Evolutionary conservation across 2,113 vertebrate genomes (phyloP), one percentile per base, ranked within the genome.

Genomic region (Odocoileus hemionus): DNA sequence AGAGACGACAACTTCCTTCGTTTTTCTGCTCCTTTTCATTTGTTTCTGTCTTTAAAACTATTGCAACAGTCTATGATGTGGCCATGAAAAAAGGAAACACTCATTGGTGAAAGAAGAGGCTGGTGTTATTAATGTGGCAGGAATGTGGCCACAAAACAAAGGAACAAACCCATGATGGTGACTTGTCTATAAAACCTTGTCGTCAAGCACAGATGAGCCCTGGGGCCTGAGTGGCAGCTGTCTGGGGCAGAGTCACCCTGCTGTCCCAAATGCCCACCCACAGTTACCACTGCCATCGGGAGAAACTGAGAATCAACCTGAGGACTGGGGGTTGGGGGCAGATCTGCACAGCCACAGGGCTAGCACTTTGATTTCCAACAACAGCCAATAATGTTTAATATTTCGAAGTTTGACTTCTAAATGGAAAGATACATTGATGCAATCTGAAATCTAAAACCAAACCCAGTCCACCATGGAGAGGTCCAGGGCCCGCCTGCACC

Each of bases 231-330:
- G 9, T 1, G 33, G 64, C 11, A 1, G 61, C 26, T 13, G 2
- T n/a, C 4, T 19, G 5, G 6, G 12, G 26, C 6, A 3, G 26
- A 86, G 39, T 3, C 23, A 0, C 61, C 39, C 74, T 4, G 23
- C 89, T 10, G 25, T 2, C 26, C 61, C 1, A 0, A 45, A 14
- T 5, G 39, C 8, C 14, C 10, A 47, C 39, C 19, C 52, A 9
- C 36, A 47, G 80, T 47, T 50, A 21, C 57, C 16, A 19, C 0
- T 3, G 12, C 16, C 45, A 19, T 21, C 0, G 5, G 86, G 36
- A 3, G 5, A 64, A 11, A 21, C 25, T 45, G n/a, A 61, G 86
- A 15, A 23, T 47, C 2, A 5, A 36, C 54, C 57, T 2, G 0
- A 6, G 47, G 64, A 30, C 33, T 47, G 5, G 45, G 45, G 36